phyloP scores from a whole-genome alignment of 2,888 invertebrate genomes.

The Prionchulus punctatus region DNA sequence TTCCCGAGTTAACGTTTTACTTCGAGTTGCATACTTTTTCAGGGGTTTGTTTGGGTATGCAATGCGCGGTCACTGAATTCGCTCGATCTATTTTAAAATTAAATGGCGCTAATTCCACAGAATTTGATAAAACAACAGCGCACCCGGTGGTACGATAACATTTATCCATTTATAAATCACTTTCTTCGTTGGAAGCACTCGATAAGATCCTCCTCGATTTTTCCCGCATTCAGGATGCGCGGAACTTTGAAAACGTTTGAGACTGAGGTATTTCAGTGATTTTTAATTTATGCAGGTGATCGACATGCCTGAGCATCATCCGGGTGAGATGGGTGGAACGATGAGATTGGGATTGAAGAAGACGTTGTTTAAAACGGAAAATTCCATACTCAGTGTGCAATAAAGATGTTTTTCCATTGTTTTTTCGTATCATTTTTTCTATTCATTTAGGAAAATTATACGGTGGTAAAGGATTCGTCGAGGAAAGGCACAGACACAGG shows the following conservation, averaged over 20 bases:
- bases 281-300: constrained; percentile 43
- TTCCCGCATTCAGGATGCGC: too few species aligned
- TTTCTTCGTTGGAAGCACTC: too few species aligned
- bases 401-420: constrained; percentile 21
- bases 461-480: constrained; percentile 42
- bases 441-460: constrained; percentile 31
- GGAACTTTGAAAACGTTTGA: too few species aligned
- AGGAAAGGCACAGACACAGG: constrained; percentile 88
- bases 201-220: too few species aligned
- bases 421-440: not conserved
- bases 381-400: constrained; percentile 38
- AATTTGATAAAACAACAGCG: constrained; percentile 55
- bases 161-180: too few species aligned
- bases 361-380: constrained; percentile 53
- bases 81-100: constrained; percentile 62
- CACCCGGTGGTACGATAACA: constrained; percentile 49
- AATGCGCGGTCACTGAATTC: constrained; percentile 89
- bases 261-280: too few species aligned
- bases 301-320: constrained; percentile 96
- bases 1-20: not conserved
- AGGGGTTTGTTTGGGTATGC: constrained; percentile 83
- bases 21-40: constrained; percentile 9
- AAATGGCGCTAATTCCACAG: constrained; percentile 65
- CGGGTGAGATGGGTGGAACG: constrained; percentile 66
- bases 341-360: constrained; percentile 89